A percentile compares a stretch with the other conserved stretches of the same genome.
These are phyloP conservation scores for Zaprionus nigranus DNA, from an alignment of 1,140 invertebrate genomes.

Conservation along the genomic window DNA sequence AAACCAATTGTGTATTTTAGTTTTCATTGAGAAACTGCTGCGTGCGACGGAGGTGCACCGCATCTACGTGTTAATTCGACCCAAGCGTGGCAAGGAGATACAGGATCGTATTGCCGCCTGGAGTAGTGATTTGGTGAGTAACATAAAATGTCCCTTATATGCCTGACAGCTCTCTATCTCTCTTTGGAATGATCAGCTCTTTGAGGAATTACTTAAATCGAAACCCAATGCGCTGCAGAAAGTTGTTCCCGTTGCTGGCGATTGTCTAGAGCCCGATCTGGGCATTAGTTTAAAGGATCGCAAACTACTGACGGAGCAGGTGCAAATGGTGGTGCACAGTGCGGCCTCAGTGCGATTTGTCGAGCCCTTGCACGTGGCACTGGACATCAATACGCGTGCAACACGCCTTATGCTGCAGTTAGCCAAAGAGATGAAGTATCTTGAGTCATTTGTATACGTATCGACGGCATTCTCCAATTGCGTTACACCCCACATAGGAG, in stretches of 20 bases:
- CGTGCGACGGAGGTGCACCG: conserved; percentile 89
- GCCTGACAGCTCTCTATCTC: not conserved
- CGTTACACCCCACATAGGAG: conserved; percentile 86
- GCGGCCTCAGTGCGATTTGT: conserved; percentile 94
- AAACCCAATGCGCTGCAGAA: conserved; percentile 41
- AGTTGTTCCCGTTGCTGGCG: conserved; percentile 85
- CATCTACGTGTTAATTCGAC: conserved; percentile 90
- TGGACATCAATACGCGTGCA: conserved; percentile 87
- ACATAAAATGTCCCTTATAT: not conserved
- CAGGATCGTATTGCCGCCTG: conserved; percentile 87
- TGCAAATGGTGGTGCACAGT: conserved; percentile 91
- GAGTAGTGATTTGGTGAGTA: conserved; percentile 78
- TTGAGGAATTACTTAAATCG: conserved; percentile 29
- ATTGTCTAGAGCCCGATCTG: conserved; percentile 86
- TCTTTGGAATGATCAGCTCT: conserved; percentile 30
- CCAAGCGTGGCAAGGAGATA: conserved; percentile 90
- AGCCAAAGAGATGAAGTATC: conserved; percentile 87
- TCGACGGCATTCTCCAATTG: conserved; percentile 91
- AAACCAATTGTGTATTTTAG: conserved; percentile 58
- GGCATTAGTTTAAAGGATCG: conserved; percentile 88
- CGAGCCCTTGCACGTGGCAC: conserved; percentile 89
- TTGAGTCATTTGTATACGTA: conserved; percentile 89
- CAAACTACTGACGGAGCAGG: conserved; percentile 67
- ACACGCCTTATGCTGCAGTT: conserved; percentile 86
- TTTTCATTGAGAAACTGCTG: conserved; percentile 92